Evolutionary conservation across 2,797 vertebrate species (phyloP), one percentile per base, ranked within the genome.

Genomic region (Oceanodroma leucorhoa): DNA sequence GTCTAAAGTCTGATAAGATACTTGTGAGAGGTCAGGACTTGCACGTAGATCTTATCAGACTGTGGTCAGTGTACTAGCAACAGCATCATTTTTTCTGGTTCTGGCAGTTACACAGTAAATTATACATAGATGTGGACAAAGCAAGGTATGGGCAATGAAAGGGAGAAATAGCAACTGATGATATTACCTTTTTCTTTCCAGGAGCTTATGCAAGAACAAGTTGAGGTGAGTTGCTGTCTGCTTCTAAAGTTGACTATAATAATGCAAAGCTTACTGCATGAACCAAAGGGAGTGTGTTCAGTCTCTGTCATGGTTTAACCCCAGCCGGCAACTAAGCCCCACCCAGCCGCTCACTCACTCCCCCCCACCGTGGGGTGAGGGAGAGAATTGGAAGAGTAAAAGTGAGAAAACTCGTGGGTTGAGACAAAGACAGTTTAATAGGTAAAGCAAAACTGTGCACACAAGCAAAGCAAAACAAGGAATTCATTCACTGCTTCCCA

Each of bases 141-240:
- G 36, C 23, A 58, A 38, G 53, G 19, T 70, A 46, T 46, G 38
- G 32, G 24, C 46, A 46, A 70, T 48, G 32, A 77, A 90, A 64
- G 11, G 43, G 54, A 53, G 46, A 77, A 93, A 69, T 2, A 51
- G 27, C 50, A 83, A 50, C 67, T 83, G 43, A 84, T 80, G 58
- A 12, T 89, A 85, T 43, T 92, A 30, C 21, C 61, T 96, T 97
- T 97, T 93, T 71, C 24, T 96, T 97, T 97, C 36, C 93, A 99
- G 99, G 99, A 99, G 87, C 98, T 99, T 93, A 98, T 99, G 94
- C 98, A 96, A 97, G 99, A 99, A 97, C 99, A 99, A 97, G 98
- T 98, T 93, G 99, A 99, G 99, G 99, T 99, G 95, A 98, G 97
- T 73, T 88, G 71, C 73, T 69, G 2, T 80, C 75, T 77, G 38